These are phyloP conservation scores for Drosophila leontia DNA, from an alignment of 1,140 invertebrate species.

Conservation along the genomic window DNA sequence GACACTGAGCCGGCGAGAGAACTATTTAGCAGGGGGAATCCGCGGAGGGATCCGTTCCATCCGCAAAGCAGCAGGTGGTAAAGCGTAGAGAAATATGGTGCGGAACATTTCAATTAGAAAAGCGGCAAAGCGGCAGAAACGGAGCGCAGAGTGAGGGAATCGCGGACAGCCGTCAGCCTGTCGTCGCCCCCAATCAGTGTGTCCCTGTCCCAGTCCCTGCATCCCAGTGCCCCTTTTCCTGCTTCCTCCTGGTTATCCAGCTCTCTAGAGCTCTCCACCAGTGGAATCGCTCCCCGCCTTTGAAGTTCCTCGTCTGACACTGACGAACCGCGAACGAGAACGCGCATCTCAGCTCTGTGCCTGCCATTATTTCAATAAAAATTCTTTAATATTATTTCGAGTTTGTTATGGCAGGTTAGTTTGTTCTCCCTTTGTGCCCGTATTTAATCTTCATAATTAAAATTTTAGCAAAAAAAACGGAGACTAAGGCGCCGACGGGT, in stretches of 20 bases:
- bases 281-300: slow-evolving; percentile 63
- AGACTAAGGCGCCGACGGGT: slow-evolving; percentile 46
- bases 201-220: no score
- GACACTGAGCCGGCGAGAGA: slow-evolving; percentile 38
- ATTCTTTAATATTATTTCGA: slow-evolving; percentile 83
- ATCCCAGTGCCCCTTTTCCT: neutral
- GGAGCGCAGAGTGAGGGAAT: slow-evolving; percentile 39
- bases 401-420: slow-evolving; percentile 82
- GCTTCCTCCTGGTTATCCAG: slow-evolving; percentile 7
- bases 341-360: slow-evolving; percentile 26
- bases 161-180: slow-evolving; percentile 67
- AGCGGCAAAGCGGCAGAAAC: slow-evolving; percentile 48
- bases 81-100: slow-evolving; percentile 81
- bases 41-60: slow-evolving; percentile 28
- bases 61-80: slow-evolving; percentile 73
- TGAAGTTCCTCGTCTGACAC: slow-evolving; percentile 70
- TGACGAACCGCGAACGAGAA: slow-evolving; percentile 66
- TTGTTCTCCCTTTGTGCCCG: slow-evolving; percentile 51
- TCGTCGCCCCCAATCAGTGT: slow-evolving; percentile 72
- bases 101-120: slow-evolving; percentile 81
- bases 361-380: slow-evolving; percentile 81
- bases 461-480: slow-evolving; percentile 63
- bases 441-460: slow-evolving; percentile 82
- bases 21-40: slow-evolving; percentile 65
- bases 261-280: slow-evolving; percentile 5